phyloP scores from a whole-genome alignment of 2,797 vertebrate genomes.

The Anas bahamensis region DNA sequence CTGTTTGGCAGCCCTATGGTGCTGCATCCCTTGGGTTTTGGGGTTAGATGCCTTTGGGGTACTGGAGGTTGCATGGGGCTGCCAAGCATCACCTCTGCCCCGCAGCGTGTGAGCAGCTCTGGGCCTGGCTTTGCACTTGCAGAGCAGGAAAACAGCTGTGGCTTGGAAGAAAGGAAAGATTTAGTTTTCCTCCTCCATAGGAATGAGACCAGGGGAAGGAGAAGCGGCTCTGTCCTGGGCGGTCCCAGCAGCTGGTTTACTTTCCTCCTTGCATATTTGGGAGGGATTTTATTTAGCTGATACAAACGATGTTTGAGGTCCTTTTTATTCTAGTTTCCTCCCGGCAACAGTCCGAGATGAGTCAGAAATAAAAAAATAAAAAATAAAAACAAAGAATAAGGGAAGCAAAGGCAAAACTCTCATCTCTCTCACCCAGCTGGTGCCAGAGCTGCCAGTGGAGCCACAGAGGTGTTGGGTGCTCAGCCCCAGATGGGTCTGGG shows the following conservation, averaged over 20 bases:
- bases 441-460: not conserved
- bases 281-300: not conserved
- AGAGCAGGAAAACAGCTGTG: not conserved
- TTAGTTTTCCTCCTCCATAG: not conserved
- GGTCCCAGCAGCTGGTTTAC: not conserved
- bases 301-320: not conserved
- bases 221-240: not conserved
- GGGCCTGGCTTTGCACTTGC: not conserved
- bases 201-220: not conserved
- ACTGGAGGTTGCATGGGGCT: accelerated
- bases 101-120: not conserved
- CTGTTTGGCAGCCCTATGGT: not conserved
- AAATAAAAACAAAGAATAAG: not conserved
- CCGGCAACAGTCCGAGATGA: slow-evolving; percentile 19
- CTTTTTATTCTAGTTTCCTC: slow-evolving; percentile 23
- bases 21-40: accelerated
- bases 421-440: not conserved
- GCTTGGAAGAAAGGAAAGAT: not conserved
- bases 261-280: not conserved
- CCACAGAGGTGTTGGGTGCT: not conserved
- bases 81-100: not conserved
- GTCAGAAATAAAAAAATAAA: slow-evolving; percentile 36
- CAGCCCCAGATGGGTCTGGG: accelerated
- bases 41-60: not conserved
- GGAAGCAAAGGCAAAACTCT: not conserved